A percentile compares a stretch with the other conserved stretches of the same genome.
phyloP scores from a whole-genome alignment of 2,888 invertebrate species.

The Baronia brevicornis region DNA sequence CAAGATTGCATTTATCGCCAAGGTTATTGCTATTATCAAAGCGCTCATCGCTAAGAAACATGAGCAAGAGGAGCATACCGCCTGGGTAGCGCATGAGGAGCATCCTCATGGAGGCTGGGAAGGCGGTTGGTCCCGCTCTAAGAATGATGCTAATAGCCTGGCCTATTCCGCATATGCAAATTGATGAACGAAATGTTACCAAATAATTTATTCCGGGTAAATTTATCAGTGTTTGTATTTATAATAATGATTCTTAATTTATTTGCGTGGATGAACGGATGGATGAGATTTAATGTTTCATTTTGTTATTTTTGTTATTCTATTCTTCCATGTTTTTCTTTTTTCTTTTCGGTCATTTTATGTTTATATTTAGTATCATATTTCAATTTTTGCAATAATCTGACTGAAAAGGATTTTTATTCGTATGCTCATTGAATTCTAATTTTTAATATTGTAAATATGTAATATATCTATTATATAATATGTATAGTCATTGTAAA shows the following conservation, averaged over 20 bases:
- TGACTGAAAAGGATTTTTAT: constrained; percentile 52
- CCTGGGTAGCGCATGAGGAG: constrained; percentile 38
- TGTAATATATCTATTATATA: constrained; percentile 20
- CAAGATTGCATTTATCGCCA: constrained; percentile 81
- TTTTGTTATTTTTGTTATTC: constrained; percentile 23
- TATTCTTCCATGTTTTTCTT: constrained; percentile 23
- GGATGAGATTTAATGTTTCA: constrained; percentile 23
- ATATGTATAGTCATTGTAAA: constrained; percentile 15
- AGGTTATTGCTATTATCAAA: constrained; percentile 52
- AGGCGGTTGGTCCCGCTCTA: constrained; percentile 59
- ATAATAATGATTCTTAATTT: constrained; percentile 36
- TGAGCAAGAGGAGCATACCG: constrained; percentile 40
- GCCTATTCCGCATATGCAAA: constrained; percentile 62
- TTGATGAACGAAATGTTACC: constrained; percentile 27
- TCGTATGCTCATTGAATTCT: constrained; percentile 25
- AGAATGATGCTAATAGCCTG: constrained; percentile 51
- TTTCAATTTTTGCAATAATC: constrained; percentile 27
- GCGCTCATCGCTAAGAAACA: constrained; percentile 58
- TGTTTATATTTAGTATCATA: constrained; percentile 21
- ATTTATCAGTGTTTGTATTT: constrained; percentile 20
- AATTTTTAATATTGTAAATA: constrained; percentile 21
- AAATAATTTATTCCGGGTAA: constrained; percentile 27
- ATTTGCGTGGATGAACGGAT: constrained; percentile 33
- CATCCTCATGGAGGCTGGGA: constrained; percentile 46
- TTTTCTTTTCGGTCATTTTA: constrained; percentile 57